Evolutionary conservation across 2,888 invertebrate species (phyloP), one percentile per base, ranked within the genome.

Genomic region (Syrphus vitripennis): DNA sequence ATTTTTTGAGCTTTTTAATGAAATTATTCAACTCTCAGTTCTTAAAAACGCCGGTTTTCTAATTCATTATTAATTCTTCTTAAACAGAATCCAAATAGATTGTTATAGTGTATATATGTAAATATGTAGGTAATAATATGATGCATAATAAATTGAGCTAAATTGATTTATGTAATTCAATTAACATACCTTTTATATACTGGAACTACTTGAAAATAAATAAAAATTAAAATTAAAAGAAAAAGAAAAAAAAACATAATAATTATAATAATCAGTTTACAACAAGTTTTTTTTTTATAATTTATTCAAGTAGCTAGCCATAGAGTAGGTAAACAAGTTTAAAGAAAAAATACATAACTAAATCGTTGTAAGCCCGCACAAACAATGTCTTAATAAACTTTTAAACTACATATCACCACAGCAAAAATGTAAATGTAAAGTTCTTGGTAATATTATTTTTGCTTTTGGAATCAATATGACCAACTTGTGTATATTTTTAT

Each of bases 111-210:
- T 48, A 48, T 19, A 48, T 4, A 34, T 34, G 12, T 34, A 34
- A 48, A 48, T 34, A 21, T 10, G 10, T 10, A 45, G 45, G 16
- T 16, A n/a, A 59, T 21, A 34, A 21, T 14, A 59, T 59, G 4
- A 65, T 45, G 45, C 14, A 67, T 67, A 34, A 9, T 34, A n/a
- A 50, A 67, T n/a, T 24, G 21, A 50, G 21, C 16, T 29, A 48
- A 50, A 48, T n/a, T 67, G 67, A 67, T 67, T 67, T 67, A 67
- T 67, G 67, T 67, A 67, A 67, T 50, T 67, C 50, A 67, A 67
- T 67, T 67, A 67, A 50, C 45, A 67, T 50, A 67, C 67, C 48
- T 34, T 63, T 21, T 21, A 42, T 21, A 42, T 24, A 34, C 34
- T 34, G 26, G 21, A 67, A 34, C 34, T 50, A 50, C 67, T 34